These are phyloP conservation scores for Macroglossus sobrinus DNA, from an alignment of 2,113 vertebrate species.

Conservation along the genomic window DNA sequence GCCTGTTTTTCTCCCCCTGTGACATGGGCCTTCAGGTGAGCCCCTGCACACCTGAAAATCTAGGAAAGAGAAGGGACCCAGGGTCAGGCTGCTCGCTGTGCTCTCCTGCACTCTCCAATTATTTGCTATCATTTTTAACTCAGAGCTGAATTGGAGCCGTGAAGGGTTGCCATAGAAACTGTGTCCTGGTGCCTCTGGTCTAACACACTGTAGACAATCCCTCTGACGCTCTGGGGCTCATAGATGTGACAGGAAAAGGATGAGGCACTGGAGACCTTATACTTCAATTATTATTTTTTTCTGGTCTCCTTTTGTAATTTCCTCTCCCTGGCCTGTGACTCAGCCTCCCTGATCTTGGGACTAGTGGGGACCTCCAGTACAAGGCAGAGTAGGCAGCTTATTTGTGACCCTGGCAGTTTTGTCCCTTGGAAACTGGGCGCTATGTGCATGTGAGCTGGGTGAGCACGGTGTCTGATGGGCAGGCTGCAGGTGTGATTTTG, in stretches of 20 bases:
- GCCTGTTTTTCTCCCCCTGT: not conserved
- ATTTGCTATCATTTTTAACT: constrained; percentile 84
- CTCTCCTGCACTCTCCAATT: constrained; percentile 76
- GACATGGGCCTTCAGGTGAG: not conserved
- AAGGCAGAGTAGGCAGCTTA: not conserved
- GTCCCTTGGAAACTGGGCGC: not conserved
- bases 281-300: not conserved
- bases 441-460: not conserved
- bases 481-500: fast-evolving
- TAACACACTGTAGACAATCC: constrained; percentile 82
- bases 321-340: constrained; percentile 3
- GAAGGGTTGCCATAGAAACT: constrained; percentile 83
- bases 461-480: fast-evolving
- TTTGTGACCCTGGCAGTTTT: not conserved
- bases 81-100: constrained; percentile 27
- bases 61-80: not conserved
- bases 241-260: constrained; percentile 73
- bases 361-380: not conserved
- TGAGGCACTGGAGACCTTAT: constrained; percentile 67
- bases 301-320: constrained; percentile 65
- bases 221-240: constrained; percentile 75
- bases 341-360: not conserved
- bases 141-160: constrained; percentile 81
- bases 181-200: constrained; percentile 80
- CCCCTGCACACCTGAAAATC: constrained; percentile 51